Percentiles rank a stretch among this genome's conserved stretches.
phyloP scores from a whole-genome alignment of 2,888 invertebrate species.

The Drosophila lacicola region DNA sequence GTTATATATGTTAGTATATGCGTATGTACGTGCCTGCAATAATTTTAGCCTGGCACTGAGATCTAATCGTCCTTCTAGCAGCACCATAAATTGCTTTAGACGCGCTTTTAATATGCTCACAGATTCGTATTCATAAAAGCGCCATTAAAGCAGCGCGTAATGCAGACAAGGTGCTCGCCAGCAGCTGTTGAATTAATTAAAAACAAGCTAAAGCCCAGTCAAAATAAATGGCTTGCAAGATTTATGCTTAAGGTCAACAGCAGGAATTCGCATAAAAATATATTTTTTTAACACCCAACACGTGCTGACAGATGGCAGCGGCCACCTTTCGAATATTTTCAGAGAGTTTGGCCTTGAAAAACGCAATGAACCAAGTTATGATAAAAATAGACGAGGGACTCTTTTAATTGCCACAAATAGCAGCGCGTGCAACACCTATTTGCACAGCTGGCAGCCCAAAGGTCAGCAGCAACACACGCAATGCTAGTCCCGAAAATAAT shows the following conservation, averaged over 20 bases:
- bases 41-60: slow-evolving; percentile 21
- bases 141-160: slow-evolving; percentile 56
- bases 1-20: neutral
- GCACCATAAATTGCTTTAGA: slow-evolving; percentile 44
- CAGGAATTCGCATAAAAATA: slow-evolving; percentile 52
- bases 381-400: slow-evolving; percentile 36
- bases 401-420: slow-evolving; percentile 33
- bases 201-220: slow-evolving; percentile 38
- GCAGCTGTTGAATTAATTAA: slow-evolving; percentile 70
- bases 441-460: slow-evolving; percentile 48
- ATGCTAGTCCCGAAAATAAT: slow-evolving; percentile 42
- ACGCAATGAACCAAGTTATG: slow-evolving; percentile 66
- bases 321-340: slow-evolving; percentile 1
- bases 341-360: slow-evolving; percentile 68
- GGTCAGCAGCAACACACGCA: slow-evolving; percentile 62
- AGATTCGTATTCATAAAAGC: slow-evolving; percentile 61
- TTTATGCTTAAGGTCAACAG: slow-evolving; percentile 57
- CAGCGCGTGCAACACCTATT: slow-evolving; percentile 24
- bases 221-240: slow-evolving; percentile 65
- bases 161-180: slow-evolving; percentile 40
- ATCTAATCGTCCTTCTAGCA: slow-evolving; percentile 6
- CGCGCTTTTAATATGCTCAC: slow-evolving; percentile 54
- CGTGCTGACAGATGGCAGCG: slow-evolving; percentile 16
- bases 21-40: slow-evolving; percentile 14
- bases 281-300: slow-evolving; percentile 38